These are phyloP conservation scores for Oncorhynchus clarkii DNA, from an alignment of 2,113 vertebrate genomes.

Conservation along the genomic window DNA sequence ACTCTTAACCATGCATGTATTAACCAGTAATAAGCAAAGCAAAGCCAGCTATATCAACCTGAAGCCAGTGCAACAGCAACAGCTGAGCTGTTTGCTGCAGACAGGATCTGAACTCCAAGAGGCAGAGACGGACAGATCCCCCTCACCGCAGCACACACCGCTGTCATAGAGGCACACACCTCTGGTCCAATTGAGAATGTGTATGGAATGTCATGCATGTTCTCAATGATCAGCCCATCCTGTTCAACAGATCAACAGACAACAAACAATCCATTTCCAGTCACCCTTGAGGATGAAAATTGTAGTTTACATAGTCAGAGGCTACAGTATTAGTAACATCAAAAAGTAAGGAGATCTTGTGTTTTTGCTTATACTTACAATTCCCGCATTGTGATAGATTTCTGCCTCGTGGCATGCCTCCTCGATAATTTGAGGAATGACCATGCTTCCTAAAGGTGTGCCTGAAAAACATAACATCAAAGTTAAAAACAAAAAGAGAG, in stretches of 20 bases:
- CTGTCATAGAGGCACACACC: conserved; percentile 77
- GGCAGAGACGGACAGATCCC: conserved; percentile 66
- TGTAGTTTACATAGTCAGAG: neutral
- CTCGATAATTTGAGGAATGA: conserved; percentile 74
- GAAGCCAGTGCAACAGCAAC: conserved; percentile 80
- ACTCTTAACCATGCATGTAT: too few species aligned
- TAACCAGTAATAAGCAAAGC: neutral
- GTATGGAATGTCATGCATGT: conserved; percentile 88
- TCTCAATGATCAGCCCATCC: conserved; percentile 85
- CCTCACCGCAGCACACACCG: conserved; percentile 70
- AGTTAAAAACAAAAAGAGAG: neutral
- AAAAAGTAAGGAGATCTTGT: neutral
- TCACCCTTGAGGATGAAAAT: too few species aligned
- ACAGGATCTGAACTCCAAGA: conserved; percentile 79
- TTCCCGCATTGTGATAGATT: conserved; percentile 74
- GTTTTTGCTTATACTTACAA: conserved; percentile 66
- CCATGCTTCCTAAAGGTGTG: conserved; percentile 70
- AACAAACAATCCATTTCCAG: too few species aligned
- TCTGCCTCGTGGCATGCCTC: conserved; percentile 79
- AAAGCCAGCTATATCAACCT: conserved; percentile 61
- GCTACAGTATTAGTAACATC: neutral
- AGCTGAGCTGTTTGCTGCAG: conserved; percentile 78
- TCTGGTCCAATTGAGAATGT: conserved; percentile 74
- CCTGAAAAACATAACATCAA: conserved; percentile 61
- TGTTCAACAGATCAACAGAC: conserved; percentile 37